Evolutionary conservation across 2,888 invertebrate genomes (phyloP).

Genomic region (Synergus gifuensis): DNA sequence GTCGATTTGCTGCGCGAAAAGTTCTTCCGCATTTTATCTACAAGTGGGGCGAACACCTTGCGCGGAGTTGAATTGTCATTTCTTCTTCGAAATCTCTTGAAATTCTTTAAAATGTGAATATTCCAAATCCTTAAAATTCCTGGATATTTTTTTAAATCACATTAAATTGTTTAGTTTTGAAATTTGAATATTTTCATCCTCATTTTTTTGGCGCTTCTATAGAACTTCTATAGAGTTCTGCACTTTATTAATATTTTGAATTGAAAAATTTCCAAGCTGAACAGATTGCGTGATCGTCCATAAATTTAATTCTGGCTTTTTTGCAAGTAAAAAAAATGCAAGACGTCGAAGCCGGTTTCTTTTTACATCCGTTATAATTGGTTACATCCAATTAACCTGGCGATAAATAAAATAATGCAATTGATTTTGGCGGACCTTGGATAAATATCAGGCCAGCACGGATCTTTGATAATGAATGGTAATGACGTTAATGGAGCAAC

Average conservation of each 20-base stretch:
- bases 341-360: constrained; percentile 29
- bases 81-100: no score
- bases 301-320: constrained; percentile 7
- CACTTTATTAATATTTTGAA: constrained; percentile 7
- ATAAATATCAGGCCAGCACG: background rate
- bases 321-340: background rate
- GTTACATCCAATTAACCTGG: constrained; percentile 19
- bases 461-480: background rate
- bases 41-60: no score
- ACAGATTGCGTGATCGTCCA: background rate
- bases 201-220: no score
- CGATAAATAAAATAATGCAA: constrained; percentile 19
- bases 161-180: no score
- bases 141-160: no score
- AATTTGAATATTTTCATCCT: no score
- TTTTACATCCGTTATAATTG: constrained; percentile 24
- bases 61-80: no score
- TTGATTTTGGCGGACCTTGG: constrained; percentile 6
- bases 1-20: background rate
- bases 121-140: no score
- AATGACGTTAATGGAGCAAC: background rate
- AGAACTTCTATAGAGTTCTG: background rate
- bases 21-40: background rate
- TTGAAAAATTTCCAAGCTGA: constrained; percentile 1
- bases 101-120: no score